Evolutionary conservation across 1,140 invertebrate genomes (phyloP), one percentile per base, ranked within the genome.

Genomic region (Chironomus striatipennis): DNA sequence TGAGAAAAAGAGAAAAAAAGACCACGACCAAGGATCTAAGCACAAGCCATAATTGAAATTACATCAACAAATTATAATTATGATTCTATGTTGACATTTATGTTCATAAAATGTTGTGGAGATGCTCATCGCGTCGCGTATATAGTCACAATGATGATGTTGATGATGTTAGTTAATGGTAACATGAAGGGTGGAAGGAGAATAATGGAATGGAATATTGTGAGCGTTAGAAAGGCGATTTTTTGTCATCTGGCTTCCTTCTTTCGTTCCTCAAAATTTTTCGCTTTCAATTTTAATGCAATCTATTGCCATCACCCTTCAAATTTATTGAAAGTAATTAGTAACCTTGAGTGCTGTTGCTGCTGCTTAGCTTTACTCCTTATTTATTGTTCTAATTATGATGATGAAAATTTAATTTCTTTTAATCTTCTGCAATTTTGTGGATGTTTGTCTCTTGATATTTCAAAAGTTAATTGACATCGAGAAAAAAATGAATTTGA

Each of bases 201-300:
- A 47, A 15, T 47, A 47, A 47, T 47, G 43, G 43, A 34, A 34
- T 34, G 24, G 24, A 34, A 34, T 34, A 34, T 34, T 34, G 5
- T 34, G 24, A 1, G 24, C 24, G 24, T 34, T 34, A 34, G 24
- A 34, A 34, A 34, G 47, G 47, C 47, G 65, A 70, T 18, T 70
- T n/a, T 18, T 70, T 70, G 65, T 70, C 65, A 70, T 70, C 65
- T 70, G 65, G 65, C 18, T 70, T 70, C 24, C 18, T 70, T 70
- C 24, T 70, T 21, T 8, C 65, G 12, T 57, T 57, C 47, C 12
- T 57, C 47, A 57, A 57, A n/a, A n/a, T n/a, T n/a, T n/a, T n/a
- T n/a, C n/a, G n/a, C n/a, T n/a, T n/a, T n/a, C n/a, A n/a, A 57
- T 12, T 34, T 34, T 34, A 34, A 34, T 34, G 24, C 24, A 34